Evolutionary conservation across 2,888 invertebrate species (phyloP).

Genomic region (Priocnemis perturbator): DNA sequence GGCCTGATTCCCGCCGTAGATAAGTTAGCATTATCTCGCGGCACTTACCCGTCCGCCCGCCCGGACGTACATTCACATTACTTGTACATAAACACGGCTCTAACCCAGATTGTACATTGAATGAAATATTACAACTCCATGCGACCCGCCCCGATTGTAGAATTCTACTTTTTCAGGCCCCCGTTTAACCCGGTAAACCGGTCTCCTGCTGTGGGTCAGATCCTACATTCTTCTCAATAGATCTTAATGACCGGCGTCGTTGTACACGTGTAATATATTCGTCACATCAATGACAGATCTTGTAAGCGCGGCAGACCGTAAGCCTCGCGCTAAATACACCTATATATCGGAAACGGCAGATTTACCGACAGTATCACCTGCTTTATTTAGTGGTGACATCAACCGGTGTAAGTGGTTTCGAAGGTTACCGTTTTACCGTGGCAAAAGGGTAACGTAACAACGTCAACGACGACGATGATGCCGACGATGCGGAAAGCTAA

Average conservation of each 20-base stretch:
- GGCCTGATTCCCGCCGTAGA: neutral
- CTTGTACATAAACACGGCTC: too few relatives aligned
- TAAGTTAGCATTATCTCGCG: neutral
- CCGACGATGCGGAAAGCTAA: constrained; percentile 44
- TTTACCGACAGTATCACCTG: constrained; percentile 59
- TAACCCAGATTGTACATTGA: too few relatives aligned
- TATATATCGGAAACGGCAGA: constrained; percentile 33
- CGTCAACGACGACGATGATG: constrained; percentile 42
- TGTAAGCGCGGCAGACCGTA: constrained; percentile 7
- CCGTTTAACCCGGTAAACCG: too few relatives aligned
- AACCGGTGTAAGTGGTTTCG: constrained; percentile 60
- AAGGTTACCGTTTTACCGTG: constrained; percentile 53
- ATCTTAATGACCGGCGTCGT: neutral
- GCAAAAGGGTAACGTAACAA: constrained; percentile 15
- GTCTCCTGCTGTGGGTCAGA: neutral
- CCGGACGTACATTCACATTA: too few relatives aligned
- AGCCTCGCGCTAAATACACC: constrained; percentile 3
- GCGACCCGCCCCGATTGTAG: too few relatives aligned
- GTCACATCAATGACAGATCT: constrained; percentile 23
- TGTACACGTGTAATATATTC: constrained; percentile 26
- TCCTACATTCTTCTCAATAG: neutral
- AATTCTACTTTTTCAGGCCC: too few relatives aligned
- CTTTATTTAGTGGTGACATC: constrained; percentile 69
- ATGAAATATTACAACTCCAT: too few relatives aligned
- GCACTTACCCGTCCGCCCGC: too few relatives aligned